Evolutionary conservation across 2,888 invertebrate species (phyloP), one percentile per base, ranked within the genome.

Genomic region (Phasia obesa): DNA sequence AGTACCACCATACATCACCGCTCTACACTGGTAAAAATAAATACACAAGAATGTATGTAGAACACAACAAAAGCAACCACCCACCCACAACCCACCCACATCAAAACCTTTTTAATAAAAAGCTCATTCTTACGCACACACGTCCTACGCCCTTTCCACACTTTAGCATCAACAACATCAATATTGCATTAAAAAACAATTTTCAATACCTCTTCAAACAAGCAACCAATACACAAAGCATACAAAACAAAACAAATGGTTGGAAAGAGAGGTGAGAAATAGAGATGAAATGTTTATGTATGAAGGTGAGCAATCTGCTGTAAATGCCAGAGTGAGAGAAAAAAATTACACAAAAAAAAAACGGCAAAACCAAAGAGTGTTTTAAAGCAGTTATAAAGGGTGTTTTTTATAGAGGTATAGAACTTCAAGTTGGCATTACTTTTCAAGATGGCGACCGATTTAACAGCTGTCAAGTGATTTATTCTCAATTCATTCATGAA

Each of bases 171-270:
- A 60, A 76, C 67, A 82, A 85, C 84, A 84, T 86, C 87, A 86
- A 87, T 86, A 86, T 84, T 86, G 80, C 87, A 88, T 88, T 88
- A 88, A 87, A 88, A 88, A 87, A 88, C 87, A 86, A 88, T 88
- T 88, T 88, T 88, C 87, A 88, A 88, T 88, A 87, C 86, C 87
- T 84, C 86, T n/a, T n/a, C n/a, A n/a, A n/a, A n/a, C n/a, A n/a
- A n/a, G n/a, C n/a, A n/a, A n/a, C n/a, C n/a, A n/a, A n/a, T n/a
- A n/a, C n/a, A n/a, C n/a, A n/a, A n/a, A 70, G 19, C 35, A 59
- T 19, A 42, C n/a, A 53, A 17, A 55, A 7, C n/a, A 44, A 38
- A 38, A 38, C 38, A 38, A 11, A 11, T 7, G 11, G 2, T 7
- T 2, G 2, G 27, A n/a, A 60, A 42, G 21, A 11, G 74, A 11